Evolutionary conservation across 2,113 vertebrate genomes (phyloP).

Genomic region (Alosa alosa): DNA sequence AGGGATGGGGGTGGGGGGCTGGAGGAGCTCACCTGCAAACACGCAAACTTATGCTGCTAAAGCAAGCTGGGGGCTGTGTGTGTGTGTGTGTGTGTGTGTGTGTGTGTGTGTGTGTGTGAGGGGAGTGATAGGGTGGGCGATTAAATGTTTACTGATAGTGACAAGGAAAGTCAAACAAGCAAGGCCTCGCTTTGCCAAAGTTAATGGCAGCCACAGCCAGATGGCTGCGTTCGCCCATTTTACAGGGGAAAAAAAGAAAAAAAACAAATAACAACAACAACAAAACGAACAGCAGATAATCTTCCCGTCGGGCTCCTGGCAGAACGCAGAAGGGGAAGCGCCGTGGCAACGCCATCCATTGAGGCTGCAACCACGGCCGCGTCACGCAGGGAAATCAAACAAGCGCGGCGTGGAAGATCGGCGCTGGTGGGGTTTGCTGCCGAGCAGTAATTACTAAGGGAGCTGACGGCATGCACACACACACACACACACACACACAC

Average conservation of each 20-base stretch:
- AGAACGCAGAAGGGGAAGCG: neutral
- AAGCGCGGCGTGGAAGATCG: neutral
- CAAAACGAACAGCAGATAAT: neutral
- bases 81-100: neutral
- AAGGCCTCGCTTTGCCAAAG: neutral
- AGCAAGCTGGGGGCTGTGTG: neutral
- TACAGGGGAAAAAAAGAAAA: neutral
- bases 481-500: neutral
- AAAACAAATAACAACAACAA: neutral
- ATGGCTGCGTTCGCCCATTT: neutral
- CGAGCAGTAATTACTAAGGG: neutral
- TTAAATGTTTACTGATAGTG: conserved; percentile 11
- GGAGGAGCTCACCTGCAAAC: neutral
- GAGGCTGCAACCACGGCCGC: neutral
- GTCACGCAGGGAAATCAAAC: conserved; percentile 1
- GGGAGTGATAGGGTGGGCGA: neutral
- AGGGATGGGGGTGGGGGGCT: neutral
- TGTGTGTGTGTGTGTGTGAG: neutral
- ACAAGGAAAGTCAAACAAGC: conserved; percentile 15
- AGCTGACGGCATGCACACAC: neutral
- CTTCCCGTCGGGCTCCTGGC: neutral
- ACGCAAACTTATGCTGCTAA: neutral
- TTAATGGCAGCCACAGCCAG: neutral
- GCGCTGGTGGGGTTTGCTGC: neutral
- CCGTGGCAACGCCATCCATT: neutral